Base-by-base conservation (phyloP, 2,888 invertebrate genomes). In the Drosophila robusta region DNA sequence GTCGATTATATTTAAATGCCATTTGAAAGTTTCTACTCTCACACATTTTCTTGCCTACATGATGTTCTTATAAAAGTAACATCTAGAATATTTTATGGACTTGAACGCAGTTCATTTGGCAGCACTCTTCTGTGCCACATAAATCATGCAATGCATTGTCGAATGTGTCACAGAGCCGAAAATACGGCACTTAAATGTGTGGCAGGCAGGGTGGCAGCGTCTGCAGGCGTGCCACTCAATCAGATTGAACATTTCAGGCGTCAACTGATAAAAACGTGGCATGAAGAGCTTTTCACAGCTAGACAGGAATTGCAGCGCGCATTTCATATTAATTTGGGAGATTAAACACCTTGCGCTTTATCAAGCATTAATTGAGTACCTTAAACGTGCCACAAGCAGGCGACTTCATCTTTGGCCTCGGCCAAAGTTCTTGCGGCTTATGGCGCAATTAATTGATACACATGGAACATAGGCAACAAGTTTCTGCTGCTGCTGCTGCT, bases 361-460 rank as follows among this genome's bases (percentile, higher is more conserved):
- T 39, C 52, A 69, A 36, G 47, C 69, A 80, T 84, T 87, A 71
- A 87, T 75, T 84, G 73, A 75, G 63, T 54, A 56, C 47, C 68
- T 78, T 78, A 63, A 76, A 78, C 66, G 63, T 70, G 80, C 58
- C 64, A 47, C 64, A 24, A 46, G 29, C 42, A 16, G 44, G n/a
- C 12, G 34, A 24, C 11, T 22, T 47, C 47, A 36, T 55, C 56
- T 58, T 52, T 49, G 52, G 29, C 29, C 14, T 44, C 29, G 46
- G 50, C 51, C 47, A 75, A 88, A 78, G 65, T 87, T 86, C 69
- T 69, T 85, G 81, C 64, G 84, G 76, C 70, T 76, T 78, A 76
- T 86, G 75, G 67, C 72, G 76, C 77, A 84, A 86, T 87, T 88
- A 89, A 88, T 89, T 88, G 89, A 88, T 88, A 85, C 87, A 80